Base-by-base conservation (phyloP, 2,113 vertebrate genomes). In the Apodemus sylvaticus region DNA sequence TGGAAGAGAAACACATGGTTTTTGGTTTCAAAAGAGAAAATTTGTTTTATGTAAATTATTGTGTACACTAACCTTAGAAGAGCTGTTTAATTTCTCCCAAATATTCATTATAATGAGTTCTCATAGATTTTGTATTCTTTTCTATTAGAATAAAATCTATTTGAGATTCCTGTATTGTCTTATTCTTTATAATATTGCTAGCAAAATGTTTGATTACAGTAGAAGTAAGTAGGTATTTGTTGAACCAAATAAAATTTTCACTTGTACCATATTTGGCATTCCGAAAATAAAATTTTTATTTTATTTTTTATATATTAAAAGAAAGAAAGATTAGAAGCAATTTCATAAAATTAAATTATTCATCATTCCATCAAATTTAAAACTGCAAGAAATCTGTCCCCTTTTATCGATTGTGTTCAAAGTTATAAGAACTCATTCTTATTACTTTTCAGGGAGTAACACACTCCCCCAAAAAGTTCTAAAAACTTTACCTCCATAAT, bases 101-200 rank as follows among this genome's bases (percentile, higher is more conserved):
- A 12, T 36, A 71, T 9, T 29, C 13, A n/a, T 74, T 79, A 7
- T 29, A 58, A n/a, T 58, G 14, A 20, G 48, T 77, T 86, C 53
- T 70, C 45, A 53, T 68, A 51, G 22, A 73, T 13, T 45, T 73
- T 55, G 58, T 89, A 29, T 45, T 8, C 9, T 34, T 20, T 11
- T 1, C 17, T 4, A 51, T 51, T 17, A 16, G 48, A 91, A 55
- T 17, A 74, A 53, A 58, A n/a, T 48, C 3, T 42, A 4, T n/a
- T 0, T 29, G 22, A 93, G 22, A 60, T 7, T 51, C 45, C 83
- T 8, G 10, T n/a, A 16, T 58, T 26, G 12, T 70, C 53, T 89
- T 10, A 58, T 24, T 17, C 36, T 22, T 8, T 66, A 13, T 42
- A 10, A 20, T 0, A 51, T 16, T 31, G 0, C 1, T 20, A 64